phyloP scores from a whole-genome alignment of 2,113 vertebrate genomes.

The Taurulus bubalis region DNA sequence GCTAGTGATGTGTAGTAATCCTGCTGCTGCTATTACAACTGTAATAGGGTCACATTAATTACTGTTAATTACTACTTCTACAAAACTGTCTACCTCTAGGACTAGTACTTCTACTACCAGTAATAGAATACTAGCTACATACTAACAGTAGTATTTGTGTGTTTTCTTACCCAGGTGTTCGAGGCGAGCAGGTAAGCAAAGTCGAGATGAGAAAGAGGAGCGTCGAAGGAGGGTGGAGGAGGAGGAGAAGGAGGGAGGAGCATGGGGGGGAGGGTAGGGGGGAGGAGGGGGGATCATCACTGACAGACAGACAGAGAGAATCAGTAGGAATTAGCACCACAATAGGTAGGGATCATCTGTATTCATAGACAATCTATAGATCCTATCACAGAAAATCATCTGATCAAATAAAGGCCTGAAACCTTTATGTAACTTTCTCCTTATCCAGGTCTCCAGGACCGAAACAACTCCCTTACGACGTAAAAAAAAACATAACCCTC shows the following conservation, averaged over 20 bases:
- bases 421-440: neutral
- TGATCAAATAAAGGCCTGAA: neutral
- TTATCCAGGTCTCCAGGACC: neutral
- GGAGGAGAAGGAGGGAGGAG: constrained; percentile 23
- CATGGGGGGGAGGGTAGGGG: constrained; percentile 73
- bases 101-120: neutral
- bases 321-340: neutral
- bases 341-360: neutral
- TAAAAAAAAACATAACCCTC: neutral
- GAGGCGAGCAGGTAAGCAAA: constrained; percentile 71
- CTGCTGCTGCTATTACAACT: neutral
- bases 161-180: constrained; percentile 74
- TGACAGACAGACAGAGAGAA: constrained; percentile 60
- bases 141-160: neutral
- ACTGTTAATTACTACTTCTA: neutral
- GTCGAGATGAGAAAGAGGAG: constrained; percentile 26
- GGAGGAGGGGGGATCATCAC: constrained; percentile 82
- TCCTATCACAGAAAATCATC: neutral
- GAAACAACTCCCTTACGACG: no score
- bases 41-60: neutral
- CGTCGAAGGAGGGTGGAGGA: constrained; percentile 40
- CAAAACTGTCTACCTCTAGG: neutral
- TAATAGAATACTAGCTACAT: neutral
- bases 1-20: neutral
- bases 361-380: constrained; percentile 1